A percentile compares a stretch with the other conserved stretches of the same genome.
Evolutionary conservation across 1,140 invertebrate species (phyloP).

Genomic region (Metaphire vulgaris): DNA sequence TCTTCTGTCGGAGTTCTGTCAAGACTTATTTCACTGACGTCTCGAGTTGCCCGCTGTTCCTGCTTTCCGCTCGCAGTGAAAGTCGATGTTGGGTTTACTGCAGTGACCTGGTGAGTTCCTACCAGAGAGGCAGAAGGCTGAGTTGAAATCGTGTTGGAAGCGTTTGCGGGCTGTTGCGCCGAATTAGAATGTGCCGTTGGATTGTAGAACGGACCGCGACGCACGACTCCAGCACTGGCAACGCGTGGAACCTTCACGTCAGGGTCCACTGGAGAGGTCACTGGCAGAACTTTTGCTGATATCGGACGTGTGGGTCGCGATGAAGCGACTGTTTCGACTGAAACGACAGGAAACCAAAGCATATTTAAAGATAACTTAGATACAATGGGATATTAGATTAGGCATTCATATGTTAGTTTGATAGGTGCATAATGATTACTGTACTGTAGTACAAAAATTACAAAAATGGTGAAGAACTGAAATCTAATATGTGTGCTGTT

Average conservation of each 20-base stretch:
- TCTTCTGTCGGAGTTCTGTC: constrained; percentile 50
- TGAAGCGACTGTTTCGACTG: background rate
- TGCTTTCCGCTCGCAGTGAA: constrained; percentile 26
- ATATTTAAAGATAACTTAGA: no score
- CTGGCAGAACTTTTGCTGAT: constrained; percentile 34
- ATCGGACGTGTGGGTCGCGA: constrained; percentile 32
- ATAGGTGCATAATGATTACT: no score
- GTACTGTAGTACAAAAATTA: no score
- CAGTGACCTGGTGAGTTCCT: background rate
- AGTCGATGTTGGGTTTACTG: background rate
- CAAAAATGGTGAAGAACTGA: no score
- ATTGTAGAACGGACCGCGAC: constrained; percentile 10
- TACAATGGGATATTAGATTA: no score
- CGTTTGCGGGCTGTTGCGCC: constrained; percentile 18
- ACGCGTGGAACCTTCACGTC: constrained; percentile 27
- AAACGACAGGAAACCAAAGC: no score
- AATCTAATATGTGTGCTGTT: no score
- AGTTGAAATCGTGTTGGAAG: background rate
- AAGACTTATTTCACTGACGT: constrained; percentile 32
- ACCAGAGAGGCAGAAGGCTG: background rate
- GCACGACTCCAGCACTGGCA: constrained; percentile 34
- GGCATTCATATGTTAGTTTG: no score
- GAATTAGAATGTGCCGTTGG: constrained; percentile 17
- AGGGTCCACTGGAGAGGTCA: constrained; percentile 21
- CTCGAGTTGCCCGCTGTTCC: constrained; percentile 36